Base-by-base conservation (phyloP, 2,797 vertebrate genomes). In the Falco novaeseelandiae region DNA sequence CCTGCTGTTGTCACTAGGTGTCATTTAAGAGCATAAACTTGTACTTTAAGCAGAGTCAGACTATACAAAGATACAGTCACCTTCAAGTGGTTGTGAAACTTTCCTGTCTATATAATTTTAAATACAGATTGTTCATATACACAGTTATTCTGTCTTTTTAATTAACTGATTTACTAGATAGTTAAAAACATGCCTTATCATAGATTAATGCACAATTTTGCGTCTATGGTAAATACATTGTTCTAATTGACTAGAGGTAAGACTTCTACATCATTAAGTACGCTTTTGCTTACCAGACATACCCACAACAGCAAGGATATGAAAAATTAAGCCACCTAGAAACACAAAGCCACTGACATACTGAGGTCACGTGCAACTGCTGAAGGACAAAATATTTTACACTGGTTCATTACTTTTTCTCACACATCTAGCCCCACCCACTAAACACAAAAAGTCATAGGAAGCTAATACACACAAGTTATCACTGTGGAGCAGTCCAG, bases 11-110 rank as follows among this genome's bases (percentile, higher is more conserved):
- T 66, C 57, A 80, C 9, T 48, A 40, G 4, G 85, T 55, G 76
- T 71, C 63, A 96, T 74, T 89, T 82, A 83, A 89, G 69, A 80
- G 40, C 61, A 78, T 20, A 81, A 89, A 71, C 29, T 32, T 87
- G 4, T 46, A 88, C 65, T 80, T 81, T 70, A 81, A 71, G 32
- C n/a, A 76, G 34, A 69, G 23, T 63, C 8, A 4, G 23, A 83
- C 46, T 80, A 38, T 11, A 67, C 18, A 72, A 78, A 72, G 30
- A 83, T 8, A 77, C 6, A 74, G 36, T 7, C 48, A 80, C 12
- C 42, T 71, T 70, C n/a, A 87, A 84, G 57, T 15, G 10, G 48
- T 94, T 82, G 70, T 14, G 19, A 55, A 96, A 55, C 38, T 87
- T 94, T 46, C 12, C 34, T 66, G 30, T 36, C 46, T n/a, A 15